These are phyloP conservation scores for Aspidapion aeneum DNA, from an alignment of 2,888 invertebrate species.

Conservation along the genomic window DNA sequence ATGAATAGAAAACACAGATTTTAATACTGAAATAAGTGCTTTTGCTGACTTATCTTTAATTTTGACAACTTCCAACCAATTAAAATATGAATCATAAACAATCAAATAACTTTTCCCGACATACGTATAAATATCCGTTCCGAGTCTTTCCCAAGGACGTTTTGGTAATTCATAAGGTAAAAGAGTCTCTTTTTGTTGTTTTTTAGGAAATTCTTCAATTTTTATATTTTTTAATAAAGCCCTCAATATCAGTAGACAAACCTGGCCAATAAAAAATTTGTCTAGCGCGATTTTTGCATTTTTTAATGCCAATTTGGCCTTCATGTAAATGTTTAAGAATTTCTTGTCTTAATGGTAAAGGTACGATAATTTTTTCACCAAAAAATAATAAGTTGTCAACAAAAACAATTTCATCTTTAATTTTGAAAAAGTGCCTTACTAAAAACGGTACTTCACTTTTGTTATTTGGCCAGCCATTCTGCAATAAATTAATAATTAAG, in stretches of 20 bases:
- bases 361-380: no score
- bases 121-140: slow-evolving; percentile 16
- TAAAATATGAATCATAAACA: slow-evolving; percentile 29
- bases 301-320: slow-evolving; percentile 16
- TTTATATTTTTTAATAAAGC: slow-evolving; percentile 6
- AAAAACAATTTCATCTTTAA: no score
- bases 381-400: no score
- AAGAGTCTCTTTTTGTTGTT: slow-evolving; percentile 8
- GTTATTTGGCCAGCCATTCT: no score
- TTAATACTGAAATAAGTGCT: slow-evolving; percentile 6
- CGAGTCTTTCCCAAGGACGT: slow-evolving; percentile 19
- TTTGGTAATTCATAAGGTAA: no score
- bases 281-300: slow-evolving; percentile 15
- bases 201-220: slow-evolving; percentile 9
- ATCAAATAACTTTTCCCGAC: slow-evolving; percentile 23
- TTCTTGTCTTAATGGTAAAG: no score
- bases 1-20: slow-evolving; percentile 12
- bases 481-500: no score
- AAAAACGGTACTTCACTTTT: no score
- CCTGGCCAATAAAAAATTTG: slow-evolving; percentile 22
- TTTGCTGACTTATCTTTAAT: slow-evolving; percentile 8
- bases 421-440: no score
- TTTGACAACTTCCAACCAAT: slow-evolving; percentile 26
- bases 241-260: slow-evolving; percentile 7
- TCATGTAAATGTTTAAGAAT: slow-evolving; percentile 17